Evolutionary conservation across 2,888 invertebrate species (phyloP), one percentile per base, ranked within the genome.

Genomic region (Blastobasis adustella): DNA sequence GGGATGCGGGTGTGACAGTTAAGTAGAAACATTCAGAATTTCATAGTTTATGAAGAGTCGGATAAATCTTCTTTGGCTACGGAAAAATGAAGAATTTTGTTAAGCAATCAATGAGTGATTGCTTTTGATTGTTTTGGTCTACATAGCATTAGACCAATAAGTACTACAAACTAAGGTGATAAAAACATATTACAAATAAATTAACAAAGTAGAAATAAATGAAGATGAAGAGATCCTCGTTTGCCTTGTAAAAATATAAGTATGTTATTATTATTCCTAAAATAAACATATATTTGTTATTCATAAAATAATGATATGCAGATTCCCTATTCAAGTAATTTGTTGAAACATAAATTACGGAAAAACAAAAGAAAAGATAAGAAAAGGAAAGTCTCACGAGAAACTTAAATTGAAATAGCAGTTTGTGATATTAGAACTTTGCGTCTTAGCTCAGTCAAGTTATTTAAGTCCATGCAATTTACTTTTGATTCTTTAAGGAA

Each of bases 1-100:
- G 69, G 85, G 79, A 84, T 82, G 83, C 81, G 81, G 83, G 82
- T 82, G 80, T 83, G 76, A 84, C 79, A 85, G 80, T 79, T 82
- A 79, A 73, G 79, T 83, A 82, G 80, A 82, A 78, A 82, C 71
- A 80, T 77, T 79, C 73, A 77, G 69, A 82, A 81, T 84, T 79
- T 82, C 77, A 75, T 76, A 77, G 76, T 73, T 76, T 80, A 81
- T 76, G 76, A 69, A 75, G 73, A 75, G 75, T 79, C 69, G 74
- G 71, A 75, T 73, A 74, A 76, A 73, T 83, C 79, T 79, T 82
- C 81, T 71, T 76, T 73, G 60, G 75, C 82, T 85, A 85, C 76
- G 82, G 79, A 79, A 76, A 81, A 82, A 80, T 79, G 66, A 76
- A 76, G 76, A 67, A 69, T 66, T 65, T 67, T 67, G 66, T 67